Conservation (phyloP, 2,797 vertebrate species). For the Sebastolobus alascanus region DNA sequence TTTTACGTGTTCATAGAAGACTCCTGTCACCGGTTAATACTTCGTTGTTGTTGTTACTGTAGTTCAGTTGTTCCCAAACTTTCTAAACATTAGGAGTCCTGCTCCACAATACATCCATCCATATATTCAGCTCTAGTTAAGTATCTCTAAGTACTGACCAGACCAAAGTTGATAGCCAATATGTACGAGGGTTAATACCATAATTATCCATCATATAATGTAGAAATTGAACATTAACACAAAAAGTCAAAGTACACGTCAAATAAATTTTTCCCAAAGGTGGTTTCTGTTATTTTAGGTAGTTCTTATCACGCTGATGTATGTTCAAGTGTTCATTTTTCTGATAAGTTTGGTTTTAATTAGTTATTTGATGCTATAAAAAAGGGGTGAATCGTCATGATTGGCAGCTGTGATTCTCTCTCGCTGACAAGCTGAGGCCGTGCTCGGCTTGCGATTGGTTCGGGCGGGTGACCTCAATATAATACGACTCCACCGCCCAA, state of each 20-base stretch:
- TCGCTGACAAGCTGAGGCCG: too few species aligned
- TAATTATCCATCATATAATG: neutral
- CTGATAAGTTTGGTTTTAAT: too few species aligned
- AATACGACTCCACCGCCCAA: too few species aligned
- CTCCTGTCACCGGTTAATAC: neutral
- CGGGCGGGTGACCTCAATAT: too few species aligned
- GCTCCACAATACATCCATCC: neutral
- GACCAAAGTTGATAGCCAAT: neutral
- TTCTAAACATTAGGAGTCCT: neutral
- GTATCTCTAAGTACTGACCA: neutral
- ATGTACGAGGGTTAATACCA: neutral
- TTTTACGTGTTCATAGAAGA: neutral
- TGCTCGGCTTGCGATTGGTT: too few species aligned
- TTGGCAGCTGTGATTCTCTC: too few species aligned
- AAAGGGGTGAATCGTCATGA: too few species aligned
- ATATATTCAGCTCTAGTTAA: neutral
- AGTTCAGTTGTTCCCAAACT: neutral
- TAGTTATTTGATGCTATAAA: too few species aligned
- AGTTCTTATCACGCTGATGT: too few species aligned
- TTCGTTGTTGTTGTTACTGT: neutral
- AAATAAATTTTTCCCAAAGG: too few species aligned
- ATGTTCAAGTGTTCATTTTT: rapidly evolving
- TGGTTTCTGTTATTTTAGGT: too few species aligned
- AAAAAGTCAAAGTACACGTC: too few species aligned
- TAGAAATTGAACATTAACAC: neutral